These are phyloP conservation scores for Pteruthius melanotis DNA, from an alignment of 2,113 vertebrate genomes.

Conservation along the genomic window DNA sequence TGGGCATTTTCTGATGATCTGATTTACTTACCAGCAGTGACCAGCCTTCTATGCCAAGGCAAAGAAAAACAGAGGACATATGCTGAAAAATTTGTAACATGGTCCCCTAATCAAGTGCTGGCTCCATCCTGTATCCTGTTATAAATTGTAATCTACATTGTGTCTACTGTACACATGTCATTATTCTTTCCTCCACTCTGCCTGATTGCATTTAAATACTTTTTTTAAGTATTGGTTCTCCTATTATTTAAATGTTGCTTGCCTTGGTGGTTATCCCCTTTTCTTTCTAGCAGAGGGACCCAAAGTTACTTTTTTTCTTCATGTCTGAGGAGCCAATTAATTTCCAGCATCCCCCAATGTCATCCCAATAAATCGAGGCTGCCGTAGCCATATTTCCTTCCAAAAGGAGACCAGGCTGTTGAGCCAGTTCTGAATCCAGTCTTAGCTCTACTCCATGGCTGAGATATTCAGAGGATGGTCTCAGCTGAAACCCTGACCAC, in stretches of 20 bases:
- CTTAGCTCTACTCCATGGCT: neutral
- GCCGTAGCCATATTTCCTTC: constrained; percentile 21
- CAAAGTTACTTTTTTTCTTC: constrained; percentile 15
- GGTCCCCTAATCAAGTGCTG: constrained; percentile 67
- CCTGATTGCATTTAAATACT: constrained; percentile 70
- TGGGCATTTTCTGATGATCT: constrained; percentile 49
- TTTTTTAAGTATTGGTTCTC: constrained; percentile 28
- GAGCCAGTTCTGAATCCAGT: neutral
- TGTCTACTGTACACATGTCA: constrained; percentile 60
- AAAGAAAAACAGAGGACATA: constrained; percentile 70
- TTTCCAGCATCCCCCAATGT: constrained; percentile 2
- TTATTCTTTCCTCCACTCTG: constrained; percentile 70
- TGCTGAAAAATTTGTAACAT: constrained; percentile 68
- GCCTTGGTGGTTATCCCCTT: constrained; percentile 12
- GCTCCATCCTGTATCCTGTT: constrained; percentile 79
- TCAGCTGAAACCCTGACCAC: neutral
- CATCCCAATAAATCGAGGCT: constrained; percentile 52
- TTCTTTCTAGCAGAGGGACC: neutral
- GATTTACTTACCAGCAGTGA: constrained; percentile 49
- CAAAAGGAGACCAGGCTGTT: neutral
- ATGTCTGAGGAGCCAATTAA: neutral
- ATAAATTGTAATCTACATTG: constrained; percentile 73
- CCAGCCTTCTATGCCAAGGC: constrained; percentile 67
- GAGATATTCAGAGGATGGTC: neutral
- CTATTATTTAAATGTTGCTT: constrained; percentile 29